These are phyloP conservation scores for Drosophila mayri DNA, from an alignment of 1,140 invertebrate species.

Conservation along the genomic window DNA sequence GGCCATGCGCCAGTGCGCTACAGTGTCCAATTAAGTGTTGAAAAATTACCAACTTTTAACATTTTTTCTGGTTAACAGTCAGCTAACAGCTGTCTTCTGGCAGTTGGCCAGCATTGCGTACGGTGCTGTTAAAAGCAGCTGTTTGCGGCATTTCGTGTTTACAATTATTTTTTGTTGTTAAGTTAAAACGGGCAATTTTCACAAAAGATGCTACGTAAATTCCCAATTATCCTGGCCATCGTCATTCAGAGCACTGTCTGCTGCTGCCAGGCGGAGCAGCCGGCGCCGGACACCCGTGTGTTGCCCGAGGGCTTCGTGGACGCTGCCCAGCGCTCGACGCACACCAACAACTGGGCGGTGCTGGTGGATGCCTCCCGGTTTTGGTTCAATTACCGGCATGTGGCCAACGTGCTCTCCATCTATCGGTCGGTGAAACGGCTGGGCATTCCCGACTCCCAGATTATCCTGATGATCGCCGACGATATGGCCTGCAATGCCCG, in stretches of 20 bases:
- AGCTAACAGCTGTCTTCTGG: too few species aligned
- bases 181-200: not conserved
- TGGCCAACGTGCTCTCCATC: constrained; percentile 99
- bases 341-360: constrained; percentile 99
- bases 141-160: not conserved
- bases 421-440: constrained; percentile 98
- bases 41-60: too few species aligned
- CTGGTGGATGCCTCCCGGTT: constrained; percentile 99
- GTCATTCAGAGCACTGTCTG: not conserved
- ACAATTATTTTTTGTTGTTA: too few species aligned
- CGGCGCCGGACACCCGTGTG: constrained; percentile 39
- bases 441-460: constrained; percentile 98
- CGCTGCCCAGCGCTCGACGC: constrained; percentile 86
- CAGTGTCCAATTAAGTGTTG: too few species aligned
- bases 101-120: not conserved
- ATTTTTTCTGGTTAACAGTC: too few species aligned
- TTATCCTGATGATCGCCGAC: constrained; percentile 99
- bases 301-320: constrained; percentile 73
- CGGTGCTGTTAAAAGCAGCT: constrained; percentile 1
- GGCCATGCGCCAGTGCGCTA: too few species aligned
- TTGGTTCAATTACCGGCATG: constrained; percentile 99
- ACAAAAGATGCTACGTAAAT: constrained; percentile 1
- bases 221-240: not conserved
- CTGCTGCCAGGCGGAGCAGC: not conserved
- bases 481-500: constrained; percentile 99